Evolutionary conservation across 2,888 invertebrate species (phyloP).

Genomic region (Cephus spinipes): DNA sequence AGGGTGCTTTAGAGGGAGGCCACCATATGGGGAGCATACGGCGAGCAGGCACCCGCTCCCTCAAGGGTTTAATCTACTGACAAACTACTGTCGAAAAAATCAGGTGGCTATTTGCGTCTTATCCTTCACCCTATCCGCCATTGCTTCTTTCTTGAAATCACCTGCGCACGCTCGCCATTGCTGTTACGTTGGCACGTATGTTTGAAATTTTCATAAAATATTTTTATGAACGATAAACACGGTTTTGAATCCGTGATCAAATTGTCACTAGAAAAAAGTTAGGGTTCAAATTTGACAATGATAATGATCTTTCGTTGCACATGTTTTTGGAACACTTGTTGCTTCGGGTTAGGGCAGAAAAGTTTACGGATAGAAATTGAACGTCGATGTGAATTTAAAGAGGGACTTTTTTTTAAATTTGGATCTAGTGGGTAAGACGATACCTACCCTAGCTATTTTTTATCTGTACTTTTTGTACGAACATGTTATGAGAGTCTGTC

Average conservation of each 20-base stretch:
- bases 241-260: neutral
- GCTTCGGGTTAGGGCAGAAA: neutral
- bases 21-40: slow-evolving; percentile 66
- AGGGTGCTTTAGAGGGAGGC: slow-evolving; percentile 40
- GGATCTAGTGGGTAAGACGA: neutral
- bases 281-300: neutral
- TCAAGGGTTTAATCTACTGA: slow-evolving; percentile 63
- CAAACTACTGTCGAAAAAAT: slow-evolving; percentile 62
- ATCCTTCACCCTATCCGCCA: slow-evolving; percentile 13
- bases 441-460: neutral
- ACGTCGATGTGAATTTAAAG: neutral
- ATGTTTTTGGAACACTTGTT: neutral
- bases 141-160: neutral
- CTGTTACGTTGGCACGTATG: neutral
- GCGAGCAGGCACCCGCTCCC: slow-evolving; percentile 58
- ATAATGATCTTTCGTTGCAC: neutral
- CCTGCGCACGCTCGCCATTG: neutral
- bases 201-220: neutral
- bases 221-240: neutral
- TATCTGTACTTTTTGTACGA: slow-evolving; percentile 1
- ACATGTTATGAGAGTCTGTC: neutral
- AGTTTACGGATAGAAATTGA: neutral
- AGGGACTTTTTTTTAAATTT: neutral
- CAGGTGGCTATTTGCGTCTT: slow-evolving; percentile 46
- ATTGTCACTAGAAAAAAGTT: neutral